Evolutionary conservation across 1,140 invertebrate species (phyloP).

Genomic region (Drosophila ambigua): DNA sequence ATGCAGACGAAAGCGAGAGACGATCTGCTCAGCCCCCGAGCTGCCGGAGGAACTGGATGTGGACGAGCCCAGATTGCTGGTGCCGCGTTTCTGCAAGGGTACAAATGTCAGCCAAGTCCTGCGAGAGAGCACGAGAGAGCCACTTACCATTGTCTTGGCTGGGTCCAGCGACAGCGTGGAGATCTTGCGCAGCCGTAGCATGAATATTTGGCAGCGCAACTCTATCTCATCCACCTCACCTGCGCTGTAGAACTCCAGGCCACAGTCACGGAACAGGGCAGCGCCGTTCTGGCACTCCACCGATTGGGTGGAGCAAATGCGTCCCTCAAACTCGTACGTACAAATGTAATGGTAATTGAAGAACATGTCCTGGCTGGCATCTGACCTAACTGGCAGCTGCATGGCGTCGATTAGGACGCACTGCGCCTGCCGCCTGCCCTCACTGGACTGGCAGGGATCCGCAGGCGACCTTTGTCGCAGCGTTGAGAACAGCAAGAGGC

Average conservation of each 20-base stretch:
- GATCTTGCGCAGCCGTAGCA: slow-evolving; percentile 75
- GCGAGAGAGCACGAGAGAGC: neutral
- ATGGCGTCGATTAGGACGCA: slow-evolving; percentile 66
- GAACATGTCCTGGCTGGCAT: slow-evolving; percentile 72
- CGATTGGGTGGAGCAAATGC: slow-evolving; percentile 76
- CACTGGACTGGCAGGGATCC: neutral
- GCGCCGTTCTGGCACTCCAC: slow-evolving; percentile 69
- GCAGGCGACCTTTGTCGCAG: slow-evolving; percentile 34
- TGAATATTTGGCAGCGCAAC: slow-evolving; percentile 73
- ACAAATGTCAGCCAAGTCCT: neutral
- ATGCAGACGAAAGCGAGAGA: slow-evolving; percentile 77
- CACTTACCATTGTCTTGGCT: slow-evolving; percentile 58
- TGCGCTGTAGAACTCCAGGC: slow-evolving; percentile 62
- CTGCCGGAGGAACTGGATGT: slow-evolving; percentile 46
- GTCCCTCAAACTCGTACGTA: slow-evolving; percentile 70
- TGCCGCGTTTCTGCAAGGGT: slow-evolving; percentile 48
- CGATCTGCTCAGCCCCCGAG: slow-evolving; percentile 41
- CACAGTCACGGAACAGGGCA: slow-evolving; percentile 73
- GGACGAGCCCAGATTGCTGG: slow-evolving; percentile 42
- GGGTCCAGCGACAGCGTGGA: slow-evolving; percentile 67
- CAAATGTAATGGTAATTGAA: slow-evolving; percentile 82
- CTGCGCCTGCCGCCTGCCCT: slow-evolving; percentile 15
- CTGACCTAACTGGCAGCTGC: slow-evolving; percentile 61
- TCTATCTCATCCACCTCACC: slow-evolving; percentile 41
- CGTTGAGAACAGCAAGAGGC: slow-evolving; percentile 67